These are phyloP conservation scores for Malacosoma neustria DNA, from an alignment of 2,888 invertebrate genomes.

Conservation along the genomic window DNA sequence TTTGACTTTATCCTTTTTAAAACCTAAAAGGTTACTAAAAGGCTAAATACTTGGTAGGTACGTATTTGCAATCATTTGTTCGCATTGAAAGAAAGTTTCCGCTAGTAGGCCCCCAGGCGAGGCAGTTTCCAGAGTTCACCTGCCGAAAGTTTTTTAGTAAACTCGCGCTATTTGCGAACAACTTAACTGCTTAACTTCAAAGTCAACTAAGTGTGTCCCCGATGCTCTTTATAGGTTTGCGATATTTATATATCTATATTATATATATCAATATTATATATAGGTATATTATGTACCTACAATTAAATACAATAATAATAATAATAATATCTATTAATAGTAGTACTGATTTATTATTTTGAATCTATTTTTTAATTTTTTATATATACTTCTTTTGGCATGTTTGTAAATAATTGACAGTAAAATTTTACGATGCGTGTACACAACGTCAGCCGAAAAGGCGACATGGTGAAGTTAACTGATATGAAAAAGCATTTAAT, in stretches of 20 bases:
- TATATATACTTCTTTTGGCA: background rate
- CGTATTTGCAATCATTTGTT: background rate
- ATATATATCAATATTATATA: too few relatives aligned
- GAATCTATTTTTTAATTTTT: background rate
- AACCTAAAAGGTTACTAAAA: background rate
- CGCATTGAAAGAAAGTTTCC: background rate
- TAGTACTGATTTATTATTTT: too few relatives aligned
- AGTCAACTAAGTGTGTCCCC: background rate
- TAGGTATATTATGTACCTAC: too few relatives aligned
- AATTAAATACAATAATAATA: too few relatives aligned
- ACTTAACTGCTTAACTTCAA: background rate
- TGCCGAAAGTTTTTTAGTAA: background rate
- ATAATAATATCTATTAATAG: too few relatives aligned
- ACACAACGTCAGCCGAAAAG: too few relatives aligned
- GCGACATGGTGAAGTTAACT: too few relatives aligned
- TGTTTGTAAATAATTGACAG: too few relatives aligned
- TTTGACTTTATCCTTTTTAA: background rate
- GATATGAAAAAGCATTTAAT: too few relatives aligned
- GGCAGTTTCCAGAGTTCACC: background rate
- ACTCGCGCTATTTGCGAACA: background rate
- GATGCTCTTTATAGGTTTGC: background rate
- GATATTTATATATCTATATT: background rate
- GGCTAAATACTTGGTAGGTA: too few relatives aligned
- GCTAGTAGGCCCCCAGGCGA: background rate
- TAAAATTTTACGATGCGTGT: too few relatives aligned